These are phyloP conservation scores for Poliocrania exsul DNA, from an alignment of 2,797 vertebrate genomes.

Conservation along the genomic window DNA sequence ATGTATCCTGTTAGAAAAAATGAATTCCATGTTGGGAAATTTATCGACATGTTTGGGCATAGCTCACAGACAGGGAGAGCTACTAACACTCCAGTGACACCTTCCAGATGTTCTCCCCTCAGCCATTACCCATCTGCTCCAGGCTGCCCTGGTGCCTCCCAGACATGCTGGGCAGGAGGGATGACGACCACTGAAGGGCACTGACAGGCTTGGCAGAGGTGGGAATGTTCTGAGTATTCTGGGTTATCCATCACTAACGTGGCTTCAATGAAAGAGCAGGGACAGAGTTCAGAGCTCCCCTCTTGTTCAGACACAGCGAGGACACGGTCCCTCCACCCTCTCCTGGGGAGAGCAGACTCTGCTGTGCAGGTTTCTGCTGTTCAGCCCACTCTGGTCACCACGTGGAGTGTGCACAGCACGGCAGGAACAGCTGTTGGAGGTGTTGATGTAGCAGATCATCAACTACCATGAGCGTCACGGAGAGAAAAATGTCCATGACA, in stretches of 20 bases:
- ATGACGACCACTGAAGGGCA: not conserved
- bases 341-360: not conserved
- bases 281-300: not conserved
- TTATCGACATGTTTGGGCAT: conserved; percentile 27
- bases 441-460: conserved; percentile 27
- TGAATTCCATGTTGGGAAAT: conserved; percentile 66
- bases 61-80: conserved; percentile 20
- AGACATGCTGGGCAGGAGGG: not conserved
- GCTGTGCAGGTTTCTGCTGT: not conserved
- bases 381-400: not conserved
- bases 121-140: not conserved
- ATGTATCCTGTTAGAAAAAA: conserved; percentile 67
- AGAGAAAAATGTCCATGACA: not conserved
- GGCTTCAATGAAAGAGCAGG: not conserved
- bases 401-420: not conserved
- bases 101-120: conserved; percentile 64
- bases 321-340: not conserved
- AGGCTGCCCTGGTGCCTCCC: not conserved
- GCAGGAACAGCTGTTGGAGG: not conserved
- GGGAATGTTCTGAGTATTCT: not conserved
- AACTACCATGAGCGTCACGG: not conserved
- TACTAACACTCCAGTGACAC: conserved; percentile 41
- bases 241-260: not conserved
- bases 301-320: not conserved
- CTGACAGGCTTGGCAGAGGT: conserved; percentile 8